Conservation (phyloP, 2,113 vertebrate genomes). For the Narcine bancroftii region DNA sequence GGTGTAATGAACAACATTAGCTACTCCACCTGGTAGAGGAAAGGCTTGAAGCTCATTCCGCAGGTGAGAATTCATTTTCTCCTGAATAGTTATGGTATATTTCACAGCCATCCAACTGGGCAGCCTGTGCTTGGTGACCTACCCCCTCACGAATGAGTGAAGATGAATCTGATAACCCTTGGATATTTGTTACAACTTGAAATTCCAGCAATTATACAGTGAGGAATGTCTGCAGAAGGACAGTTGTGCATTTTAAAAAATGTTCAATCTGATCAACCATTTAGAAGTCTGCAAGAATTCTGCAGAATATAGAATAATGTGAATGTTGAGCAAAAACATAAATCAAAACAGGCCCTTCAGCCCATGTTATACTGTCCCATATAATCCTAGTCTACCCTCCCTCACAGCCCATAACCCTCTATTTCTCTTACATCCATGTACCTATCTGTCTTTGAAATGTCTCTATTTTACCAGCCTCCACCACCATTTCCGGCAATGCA, state of each 20-base stretch:
- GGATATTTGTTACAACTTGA: background rate
- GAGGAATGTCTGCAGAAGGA: background rate
- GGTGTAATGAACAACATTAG: background rate
- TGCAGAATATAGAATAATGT: background rate
- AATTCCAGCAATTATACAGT: background rate
- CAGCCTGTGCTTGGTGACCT: background rate
- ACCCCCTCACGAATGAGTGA: background rate
- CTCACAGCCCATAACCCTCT: too few relatives aligned
- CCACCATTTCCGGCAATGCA: too few relatives aligned
- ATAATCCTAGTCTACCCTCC: too few relatives aligned
- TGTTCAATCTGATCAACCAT: background rate
- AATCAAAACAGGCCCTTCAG: too few relatives aligned
- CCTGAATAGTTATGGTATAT: background rate
- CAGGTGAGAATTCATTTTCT: background rate
- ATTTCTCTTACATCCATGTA: too few relatives aligned
- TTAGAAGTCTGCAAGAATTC: background rate
- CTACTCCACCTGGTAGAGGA: background rate
- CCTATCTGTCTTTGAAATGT: too few relatives aligned
- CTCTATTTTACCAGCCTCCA: too few relatives aligned
- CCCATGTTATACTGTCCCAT: too few relatives aligned
- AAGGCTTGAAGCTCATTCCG: background rate
- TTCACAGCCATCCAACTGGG: background rate
- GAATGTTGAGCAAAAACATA: too few relatives aligned
- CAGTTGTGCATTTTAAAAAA: background rate
- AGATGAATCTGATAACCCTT: background rate